Evolutionary conservation across 2,797 vertebrate species (phyloP).

Genomic region (Triplophysa bombifrons): DNA sequence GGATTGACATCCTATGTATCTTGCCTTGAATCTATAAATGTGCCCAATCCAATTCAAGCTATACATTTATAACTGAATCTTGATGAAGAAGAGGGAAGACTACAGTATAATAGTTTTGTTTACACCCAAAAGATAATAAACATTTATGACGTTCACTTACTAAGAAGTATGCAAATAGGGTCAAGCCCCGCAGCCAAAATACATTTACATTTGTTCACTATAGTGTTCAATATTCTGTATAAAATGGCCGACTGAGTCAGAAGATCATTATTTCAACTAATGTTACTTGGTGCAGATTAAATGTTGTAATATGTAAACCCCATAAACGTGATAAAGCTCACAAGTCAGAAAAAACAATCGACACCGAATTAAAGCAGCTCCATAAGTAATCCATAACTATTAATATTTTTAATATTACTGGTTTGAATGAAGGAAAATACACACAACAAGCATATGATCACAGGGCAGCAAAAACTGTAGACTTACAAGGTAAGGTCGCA

Average conservation of each 20-base stretch:
- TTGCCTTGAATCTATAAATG: not conserved
- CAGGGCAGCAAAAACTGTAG: constrained; percentile 51
- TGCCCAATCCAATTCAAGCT: not conserved
- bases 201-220: not conserved
- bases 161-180: not conserved
- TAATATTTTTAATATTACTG: constrained; percentile 65
- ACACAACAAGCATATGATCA: constrained; percentile 59
- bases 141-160: not conserved
- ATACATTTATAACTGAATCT: not conserved
- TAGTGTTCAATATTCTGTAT: not conserved
- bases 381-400: constrained; percentile 51
- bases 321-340: not conserved
- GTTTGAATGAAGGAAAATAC: constrained; percentile 60
- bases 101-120: not conserved
- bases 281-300: not conserved
- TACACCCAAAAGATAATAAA: constrained; percentile 4
- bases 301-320: not conserved
- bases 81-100: not conserved
- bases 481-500: constrained; percentile 49
- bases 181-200: not conserved
- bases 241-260: not conserved
- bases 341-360: constrained; percentile 22
- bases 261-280: not conserved
- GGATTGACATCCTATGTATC: not conserved
- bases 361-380: constrained; percentile 20